A percentile compares a stretch with the other conserved stretches of the same genome.
phyloP scores from a whole-genome alignment of 1,140 invertebrate genomes.

The Cyclina sinensis region DNA sequence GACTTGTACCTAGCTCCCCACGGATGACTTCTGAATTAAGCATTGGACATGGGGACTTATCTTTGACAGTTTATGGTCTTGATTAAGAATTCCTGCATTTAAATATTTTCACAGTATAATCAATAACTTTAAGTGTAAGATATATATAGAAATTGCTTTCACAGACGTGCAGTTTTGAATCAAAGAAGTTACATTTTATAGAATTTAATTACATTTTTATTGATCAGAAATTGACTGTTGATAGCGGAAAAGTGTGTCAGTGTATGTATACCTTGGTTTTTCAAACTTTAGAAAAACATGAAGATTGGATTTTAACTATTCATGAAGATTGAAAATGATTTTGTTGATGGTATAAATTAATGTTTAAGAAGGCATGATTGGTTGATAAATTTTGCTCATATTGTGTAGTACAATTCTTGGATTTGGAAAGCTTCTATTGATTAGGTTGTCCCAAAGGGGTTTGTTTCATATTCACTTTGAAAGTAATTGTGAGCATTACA shows the following conservation, averaged over 20 bases:
- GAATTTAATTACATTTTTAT: slow-evolving; percentile 23
- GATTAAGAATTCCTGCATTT: slow-evolving; percentile 11
- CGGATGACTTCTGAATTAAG: slow-evolving; percentile 17
- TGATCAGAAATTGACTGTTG: slow-evolving; percentile 15
- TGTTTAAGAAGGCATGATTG: too few relatives aligned
- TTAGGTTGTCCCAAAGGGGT: background rate
- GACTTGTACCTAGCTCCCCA: background rate
- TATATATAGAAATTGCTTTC: background rate
- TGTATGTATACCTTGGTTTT: background rate
- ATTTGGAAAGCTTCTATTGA: background rate
- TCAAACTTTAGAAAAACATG: background rate
- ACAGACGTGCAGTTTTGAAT: slow-evolving; percentile 14
- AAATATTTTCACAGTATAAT: background rate
- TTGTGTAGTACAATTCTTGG: background rate
- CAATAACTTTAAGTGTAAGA: background rate
- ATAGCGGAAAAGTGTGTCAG: too few relatives aligned
- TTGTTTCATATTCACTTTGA: background rate
- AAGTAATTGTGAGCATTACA: background rate
- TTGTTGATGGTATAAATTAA: background rate
- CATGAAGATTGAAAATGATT: slow-evolving; percentile 8
- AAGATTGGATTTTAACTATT: slow-evolving; percentile 25
- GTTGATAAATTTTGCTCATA: background rate
- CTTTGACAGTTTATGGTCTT: slow-evolving; percentile 37
- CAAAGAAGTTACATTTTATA: slow-evolving; percentile 11
- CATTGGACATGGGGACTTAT: background rate